Evolutionary conservation across 2,888 invertebrate species (phyloP).

Genomic region (Julus scanicus): DNA sequence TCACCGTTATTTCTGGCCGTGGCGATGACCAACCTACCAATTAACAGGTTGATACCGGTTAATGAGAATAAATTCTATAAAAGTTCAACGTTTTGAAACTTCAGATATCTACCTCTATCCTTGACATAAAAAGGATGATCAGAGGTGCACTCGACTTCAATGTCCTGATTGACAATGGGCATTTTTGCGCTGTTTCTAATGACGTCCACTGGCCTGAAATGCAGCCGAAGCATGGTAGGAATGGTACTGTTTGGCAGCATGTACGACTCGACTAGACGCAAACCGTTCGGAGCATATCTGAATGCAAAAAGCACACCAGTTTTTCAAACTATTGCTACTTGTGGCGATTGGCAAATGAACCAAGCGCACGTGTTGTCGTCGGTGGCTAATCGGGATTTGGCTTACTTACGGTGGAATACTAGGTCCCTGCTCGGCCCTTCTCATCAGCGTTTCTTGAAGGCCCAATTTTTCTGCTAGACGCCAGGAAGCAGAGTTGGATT

Average conservation of each 20-base stretch:
- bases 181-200: neutral
- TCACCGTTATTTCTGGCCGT: conserved; percentile 65
- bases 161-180: conserved; percentile 59
- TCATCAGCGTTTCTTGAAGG: conserved; percentile 25
- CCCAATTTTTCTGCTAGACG: conserved; percentile 60
- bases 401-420: conserved; percentile 6
- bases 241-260: conserved; percentile 17
- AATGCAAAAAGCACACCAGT: neutral
- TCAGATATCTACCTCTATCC: conserved; percentile 63
- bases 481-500: conserved; percentile 58
- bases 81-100: neutral
- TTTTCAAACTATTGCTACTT: neutral
- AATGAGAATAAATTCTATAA: neutral
- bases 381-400: neutral
- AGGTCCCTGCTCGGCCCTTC: conserved; percentile 23
- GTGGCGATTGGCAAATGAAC: too few relatives aligned
- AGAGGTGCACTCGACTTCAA: conserved; percentile 63
- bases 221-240: neutral
- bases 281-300: conserved; percentile 54
- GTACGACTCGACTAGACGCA: conserved; percentile 41
- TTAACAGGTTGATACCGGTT: neutral
- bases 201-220: conserved; percentile 41
- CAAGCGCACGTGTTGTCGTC: neutral
- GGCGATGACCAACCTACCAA: conserved; percentile 67
- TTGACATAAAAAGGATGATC: conserved; percentile 66